Percentiles rank a stretch among this genome's conserved stretches.
phyloP scores from a whole-genome alignment of 2,797 vertebrate genomes.

The Potorous gilbertii region DNA sequence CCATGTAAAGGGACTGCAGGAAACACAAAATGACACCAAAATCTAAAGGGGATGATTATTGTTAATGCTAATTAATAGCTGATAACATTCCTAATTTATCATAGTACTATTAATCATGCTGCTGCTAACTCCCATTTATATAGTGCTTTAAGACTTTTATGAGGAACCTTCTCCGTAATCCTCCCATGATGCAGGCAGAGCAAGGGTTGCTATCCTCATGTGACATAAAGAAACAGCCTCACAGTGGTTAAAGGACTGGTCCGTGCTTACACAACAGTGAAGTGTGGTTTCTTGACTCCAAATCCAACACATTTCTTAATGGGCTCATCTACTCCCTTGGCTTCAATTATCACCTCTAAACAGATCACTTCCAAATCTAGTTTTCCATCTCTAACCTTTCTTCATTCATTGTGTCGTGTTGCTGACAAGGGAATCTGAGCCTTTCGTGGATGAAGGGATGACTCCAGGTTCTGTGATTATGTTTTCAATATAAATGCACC shows the following conservation, averaged over 20 bases:
- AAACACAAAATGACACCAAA: background rate
- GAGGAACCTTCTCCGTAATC: background rate
- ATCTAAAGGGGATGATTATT: background rate
- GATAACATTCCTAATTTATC: background rate
- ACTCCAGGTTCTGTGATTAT: background rate
- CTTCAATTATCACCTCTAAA: background rate
- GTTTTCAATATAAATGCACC: background rate
- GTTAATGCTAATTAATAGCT: background rate
- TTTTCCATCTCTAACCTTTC: background rate
- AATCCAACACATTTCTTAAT: background rate
- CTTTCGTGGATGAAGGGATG: constrained; percentile 27
- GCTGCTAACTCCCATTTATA: background rate
- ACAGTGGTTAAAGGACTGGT: background rate
- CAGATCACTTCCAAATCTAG: background rate
- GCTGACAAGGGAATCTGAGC: background rate
- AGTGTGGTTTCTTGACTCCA: background rate
- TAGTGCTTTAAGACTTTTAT: background rate
- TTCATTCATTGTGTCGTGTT: background rate
- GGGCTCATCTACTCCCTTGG: background rate
- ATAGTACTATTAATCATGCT: background rate
- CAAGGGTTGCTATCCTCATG: background rate
- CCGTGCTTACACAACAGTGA: too few species aligned
- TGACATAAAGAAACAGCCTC: background rate
- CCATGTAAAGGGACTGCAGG: background rate
- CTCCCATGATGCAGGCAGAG: background rate